Base-by-base conservation (phyloP, 1,140 invertebrate genomes). In the Dolichoris vasculosae region DNA sequence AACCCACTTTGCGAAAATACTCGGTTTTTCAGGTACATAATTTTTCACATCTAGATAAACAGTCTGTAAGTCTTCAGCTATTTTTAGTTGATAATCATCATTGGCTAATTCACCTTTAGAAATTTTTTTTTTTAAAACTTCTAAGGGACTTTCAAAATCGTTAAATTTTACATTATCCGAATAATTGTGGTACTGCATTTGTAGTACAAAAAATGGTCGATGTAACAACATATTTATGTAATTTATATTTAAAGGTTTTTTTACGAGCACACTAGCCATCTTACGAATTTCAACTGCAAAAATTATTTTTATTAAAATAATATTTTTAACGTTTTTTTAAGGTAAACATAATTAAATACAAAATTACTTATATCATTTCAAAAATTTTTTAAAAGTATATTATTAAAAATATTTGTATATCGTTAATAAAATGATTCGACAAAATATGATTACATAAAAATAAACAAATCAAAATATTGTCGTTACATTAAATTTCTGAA, bases 21-120 rank as follows among this genome's bases (percentile, higher is more conserved):
- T 91, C 75, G 86, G 88, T 87, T 92, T 94, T 35, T 91, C 90
- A 38, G 95, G 95, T 85, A 91, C 89, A 88, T 97, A 98, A 40
- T 90, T 88, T 85, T 94, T 90, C 2, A 97, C 93, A 81, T 96
- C 94, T 43, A 95, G 89, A 90, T 96, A 96, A 15, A 98, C 94
- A 51, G 93, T 91, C 88, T 98, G 95, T 30, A 98, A 93, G 69
- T 94, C 93, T 89, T 95, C 89, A 48, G 95, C 94, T 69, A 98
- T 94, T 90, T 94, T 93, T 64, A 94, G 91, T 91, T 98, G 97
- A 90, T 96, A 95, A 7, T 94, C 89, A 93, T 98, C 97, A 71
- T 94, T 90, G 76, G 94, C 89, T 51, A 97, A 88, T 90, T 96
- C 94, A 0, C 95, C 95, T 48, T 91, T 92, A 46, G 91, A 88